Evolutionary conservation across 2,888 invertebrate species (phyloP).

Genomic region (Alentia gelatinosa): DNA sequence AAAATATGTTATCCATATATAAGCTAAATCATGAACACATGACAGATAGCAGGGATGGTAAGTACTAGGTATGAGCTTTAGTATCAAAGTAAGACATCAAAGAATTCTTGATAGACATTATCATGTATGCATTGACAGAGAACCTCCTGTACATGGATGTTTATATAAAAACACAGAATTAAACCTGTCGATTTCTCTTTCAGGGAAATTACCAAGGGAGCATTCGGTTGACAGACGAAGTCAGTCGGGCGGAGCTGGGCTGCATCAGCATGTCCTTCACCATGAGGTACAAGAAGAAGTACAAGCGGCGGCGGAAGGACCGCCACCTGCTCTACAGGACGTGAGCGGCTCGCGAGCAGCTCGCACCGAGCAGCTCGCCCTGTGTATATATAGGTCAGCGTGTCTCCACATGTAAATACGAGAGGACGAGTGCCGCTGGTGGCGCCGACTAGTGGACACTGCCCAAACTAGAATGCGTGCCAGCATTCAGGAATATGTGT

Average conservation of each 20-base stretch:
- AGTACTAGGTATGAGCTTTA: too few relatives aligned
- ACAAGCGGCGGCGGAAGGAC: not conserved
- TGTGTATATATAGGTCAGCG: not conserved
- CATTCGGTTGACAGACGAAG: conserved; percentile 37
- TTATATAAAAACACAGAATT: too few relatives aligned
- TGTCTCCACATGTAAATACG: not conserved
- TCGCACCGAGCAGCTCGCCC: not conserved
- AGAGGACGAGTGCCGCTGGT: not conserved
- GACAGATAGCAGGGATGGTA: too few relatives aligned
- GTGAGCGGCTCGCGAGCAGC: not conserved
- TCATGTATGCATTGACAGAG: too few relatives aligned
- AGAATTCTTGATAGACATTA: too few relatives aligned
- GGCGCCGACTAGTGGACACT: not conserved
- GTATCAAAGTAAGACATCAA: too few relatives aligned
- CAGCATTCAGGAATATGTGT: not conserved
- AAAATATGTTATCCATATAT: too few relatives aligned
- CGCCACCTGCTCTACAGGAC: not conserved
- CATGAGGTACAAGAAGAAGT: conserved; percentile 45
- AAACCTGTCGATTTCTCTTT: not conserved
- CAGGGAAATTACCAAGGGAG: conserved; percentile 55
- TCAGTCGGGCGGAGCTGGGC: conserved; percentile 40
- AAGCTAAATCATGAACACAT: too few relatives aligned
- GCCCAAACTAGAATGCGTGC: not conserved
- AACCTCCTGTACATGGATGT: too few relatives aligned
- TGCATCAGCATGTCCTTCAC: conserved; percentile 48